Evolutionary conservation across 2,888 invertebrate genomes (phyloP).

Genomic region (Synergus itoensis): DNA sequence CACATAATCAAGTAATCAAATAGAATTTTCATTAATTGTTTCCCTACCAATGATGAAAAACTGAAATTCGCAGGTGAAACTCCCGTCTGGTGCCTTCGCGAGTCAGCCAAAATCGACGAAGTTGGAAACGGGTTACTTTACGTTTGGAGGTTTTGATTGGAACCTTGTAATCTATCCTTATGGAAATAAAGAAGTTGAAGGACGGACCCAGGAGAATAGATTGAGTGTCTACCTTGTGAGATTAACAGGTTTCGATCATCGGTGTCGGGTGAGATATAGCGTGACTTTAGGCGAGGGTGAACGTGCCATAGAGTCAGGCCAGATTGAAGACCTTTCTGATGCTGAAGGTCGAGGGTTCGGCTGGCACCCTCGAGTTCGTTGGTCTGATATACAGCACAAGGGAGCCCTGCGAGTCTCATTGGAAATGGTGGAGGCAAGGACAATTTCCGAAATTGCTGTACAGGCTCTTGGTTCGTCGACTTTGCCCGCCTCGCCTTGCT

Average conservation of each 20-base stretch:
- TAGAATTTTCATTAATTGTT: too few species aligned
- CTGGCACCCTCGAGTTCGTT: slow-evolving; percentile 84
- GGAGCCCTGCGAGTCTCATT: slow-evolving; percentile 84
- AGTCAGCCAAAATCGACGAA: slow-evolving; percentile 75
- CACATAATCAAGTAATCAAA: too few species aligned
- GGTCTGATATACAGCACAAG: slow-evolving; percentile 81
- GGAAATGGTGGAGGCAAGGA: slow-evolving; percentile 87
- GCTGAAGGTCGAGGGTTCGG: slow-evolving; percentile 85
- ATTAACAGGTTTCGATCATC: slow-evolving; percentile 89
- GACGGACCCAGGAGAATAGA: slow-evolving; percentile 76
- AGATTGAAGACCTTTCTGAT: slow-evolving; percentile 85
- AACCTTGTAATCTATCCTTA: slow-evolving; percentile 83
- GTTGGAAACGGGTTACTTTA: slow-evolving; percentile 85
- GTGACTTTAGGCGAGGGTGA: slow-evolving; percentile 85
- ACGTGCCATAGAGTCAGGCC: slow-evolving; percentile 84
- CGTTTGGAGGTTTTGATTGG: slow-evolving; percentile 91
- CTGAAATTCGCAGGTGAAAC: slow-evolving; percentile 75
- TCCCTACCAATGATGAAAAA: too few species aligned
- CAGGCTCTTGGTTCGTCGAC: slow-evolving; percentile 79
- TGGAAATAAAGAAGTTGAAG: slow-evolving; percentile 79
- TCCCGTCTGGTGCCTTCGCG: slow-evolving; percentile 71
- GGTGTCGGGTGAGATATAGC: slow-evolving; percentile 87
- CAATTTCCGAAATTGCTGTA: slow-evolving; percentile 82
- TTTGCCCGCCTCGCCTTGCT: slow-evolving; percentile 83
- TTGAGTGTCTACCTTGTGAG: slow-evolving; percentile 83